Evolutionary conservation across 2,888 invertebrate genomes (phyloP), one percentile per base, ranked within the genome.

Genomic region (Platynereis dumerilii): DNA sequence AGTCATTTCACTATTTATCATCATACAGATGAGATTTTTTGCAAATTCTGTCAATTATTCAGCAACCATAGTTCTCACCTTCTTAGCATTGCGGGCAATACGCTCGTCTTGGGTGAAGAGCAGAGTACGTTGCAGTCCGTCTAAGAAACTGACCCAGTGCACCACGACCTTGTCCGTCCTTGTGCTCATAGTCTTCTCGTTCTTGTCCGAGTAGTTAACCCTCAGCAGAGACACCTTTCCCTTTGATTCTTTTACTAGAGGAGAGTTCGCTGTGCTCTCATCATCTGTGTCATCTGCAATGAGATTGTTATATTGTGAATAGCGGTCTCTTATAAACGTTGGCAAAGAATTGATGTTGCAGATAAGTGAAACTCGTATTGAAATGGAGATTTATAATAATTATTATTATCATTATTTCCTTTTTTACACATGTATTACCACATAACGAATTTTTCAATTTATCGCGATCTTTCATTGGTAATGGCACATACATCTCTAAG

Each of bases 121-220:
- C 64, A 92, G 86, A 0, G 91, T 90, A 74, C 91, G 85, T 81
- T 93, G 92, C 55, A 88, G 87, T 0, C 89, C 90, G 69, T 92
- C 91, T 82, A 91, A 87, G 78, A 90, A 92, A 3, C 91, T 91
- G 44, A 91, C 88, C 92, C 92, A 93, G 82, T 91, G 91, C 12
- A 93, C 90, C 0, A 89, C 85, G 2, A 91, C 89, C 80, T 91
- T 91, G 78, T 91, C 91, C 78, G 89, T 90, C 62, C 90, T 87
- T 67, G 90, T 89, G 81, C 90, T 54, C 24, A 42, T 28, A n/a
- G 61, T 20, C 39, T 54, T 53, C 26, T 53, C 39, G 39, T 61
- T 54, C 61, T 39, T 55, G 61, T 54, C 42, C 1, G 53, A 27
- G 20, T 54, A 54, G 27, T 42, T 27, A 15, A 61, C 39, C 15